phyloP scores from a whole-genome alignment of 2,113 vertebrate genomes.

The Syngnathoides biaculeatus region DNA sequence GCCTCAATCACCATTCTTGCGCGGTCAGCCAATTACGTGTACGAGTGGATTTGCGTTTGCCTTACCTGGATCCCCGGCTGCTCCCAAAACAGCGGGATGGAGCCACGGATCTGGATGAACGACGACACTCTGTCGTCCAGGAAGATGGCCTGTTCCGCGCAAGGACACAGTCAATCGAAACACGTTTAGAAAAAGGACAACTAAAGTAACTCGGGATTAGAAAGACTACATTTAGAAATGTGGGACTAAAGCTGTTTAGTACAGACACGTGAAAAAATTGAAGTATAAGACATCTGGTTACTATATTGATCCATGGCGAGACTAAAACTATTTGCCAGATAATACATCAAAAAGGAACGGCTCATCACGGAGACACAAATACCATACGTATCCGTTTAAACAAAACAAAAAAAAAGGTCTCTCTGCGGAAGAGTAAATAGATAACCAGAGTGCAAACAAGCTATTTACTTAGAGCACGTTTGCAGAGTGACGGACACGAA shows the following conservation, averaged over 20 bases:
- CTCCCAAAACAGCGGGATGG: slow-evolving; percentile 96
- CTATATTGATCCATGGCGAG: not conserved
- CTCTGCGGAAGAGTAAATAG: slow-evolving; percentile 3
- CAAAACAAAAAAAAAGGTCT: not conserved
- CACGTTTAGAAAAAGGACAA: too few relatives aligned
- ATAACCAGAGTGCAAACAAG: slow-evolving; percentile 27
- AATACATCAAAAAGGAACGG: not conserved
- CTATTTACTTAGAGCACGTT: not conserved
- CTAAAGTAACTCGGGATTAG: too few relatives aligned
- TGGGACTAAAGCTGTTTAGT: too few relatives aligned
- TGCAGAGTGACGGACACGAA: not conserved
- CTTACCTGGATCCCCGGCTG: slow-evolving; percentile 94
- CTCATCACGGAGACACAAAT: not conserved
- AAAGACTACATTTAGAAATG: too few relatives aligned
- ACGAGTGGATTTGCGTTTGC: slow-evolving; percentile 1
- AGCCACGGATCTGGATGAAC: slow-evolving; percentile 97
- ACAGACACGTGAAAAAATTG: too few relatives aligned
- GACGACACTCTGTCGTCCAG: slow-evolving; percentile 92
- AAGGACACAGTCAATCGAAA: not conserved
- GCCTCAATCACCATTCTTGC: not conserved
- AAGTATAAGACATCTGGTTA: too few relatives aligned
- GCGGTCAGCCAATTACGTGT: not conserved
- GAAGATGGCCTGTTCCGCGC: slow-evolving; percentile 82
- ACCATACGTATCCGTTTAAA: not conserved
- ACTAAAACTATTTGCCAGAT: not conserved